These are phyloP conservation scores for Taurulus bubalis DNA, from an alignment of 2,113 vertebrate species.

Conservation along the genomic window DNA sequence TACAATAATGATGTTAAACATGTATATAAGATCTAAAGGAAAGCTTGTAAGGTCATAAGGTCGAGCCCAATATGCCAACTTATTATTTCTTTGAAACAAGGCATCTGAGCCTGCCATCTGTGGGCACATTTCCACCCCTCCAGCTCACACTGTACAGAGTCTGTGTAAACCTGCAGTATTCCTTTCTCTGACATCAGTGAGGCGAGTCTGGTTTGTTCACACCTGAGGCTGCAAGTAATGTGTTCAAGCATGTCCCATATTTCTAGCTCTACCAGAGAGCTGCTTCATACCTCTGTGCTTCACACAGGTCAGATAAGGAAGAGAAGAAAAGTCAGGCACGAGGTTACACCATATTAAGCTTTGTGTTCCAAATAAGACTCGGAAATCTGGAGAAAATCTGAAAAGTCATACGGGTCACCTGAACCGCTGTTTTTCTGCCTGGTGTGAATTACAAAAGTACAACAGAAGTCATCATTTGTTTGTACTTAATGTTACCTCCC, in stretches of 20 bases:
- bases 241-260: constrained; percentile 47
- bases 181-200: constrained; percentile 26
- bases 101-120: background rate
- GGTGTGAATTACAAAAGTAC: too few relatives aligned
- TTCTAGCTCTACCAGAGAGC: background rate
- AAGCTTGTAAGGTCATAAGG: background rate
- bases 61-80: background rate
- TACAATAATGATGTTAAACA: background rate
- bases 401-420: too few relatives aligned
- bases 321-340: background rate
- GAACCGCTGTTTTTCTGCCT: too few relatives aligned
- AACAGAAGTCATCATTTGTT: too few relatives aligned
- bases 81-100: background rate
- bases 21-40: background rate
- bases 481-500: too few relatives aligned
- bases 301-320: background rate
- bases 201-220: constrained; percentile 1
- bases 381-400: too few relatives aligned
- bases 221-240: constrained; percentile 26
- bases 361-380: too few relatives aligned
- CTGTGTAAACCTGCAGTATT: constrained; percentile 24
- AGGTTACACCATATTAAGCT: too few relatives aligned
- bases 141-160: background rate
- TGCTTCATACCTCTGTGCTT: constrained; percentile 1
- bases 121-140: background rate